Percentiles rank a stretch among this genome's conserved stretches.
phyloP scores from a whole-genome alignment of 2,113 vertebrate genomes.

The Butorides virescens region DNA sequence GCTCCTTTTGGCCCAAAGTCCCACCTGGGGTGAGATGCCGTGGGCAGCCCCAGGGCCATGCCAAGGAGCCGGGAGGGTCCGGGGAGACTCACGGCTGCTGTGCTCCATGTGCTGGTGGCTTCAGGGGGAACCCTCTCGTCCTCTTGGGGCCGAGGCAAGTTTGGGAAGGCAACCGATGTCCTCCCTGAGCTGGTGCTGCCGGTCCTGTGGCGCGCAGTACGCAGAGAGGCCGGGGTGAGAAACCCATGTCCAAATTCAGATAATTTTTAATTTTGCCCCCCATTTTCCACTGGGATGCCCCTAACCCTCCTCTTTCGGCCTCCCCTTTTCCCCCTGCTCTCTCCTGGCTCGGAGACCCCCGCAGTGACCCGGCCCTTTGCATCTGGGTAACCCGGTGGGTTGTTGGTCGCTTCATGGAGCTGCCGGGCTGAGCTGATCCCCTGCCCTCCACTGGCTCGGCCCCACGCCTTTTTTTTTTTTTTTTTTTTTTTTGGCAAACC shows the following conservation, averaged over 20 bases:
- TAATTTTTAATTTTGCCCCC: no score
- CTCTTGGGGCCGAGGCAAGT: background rate
- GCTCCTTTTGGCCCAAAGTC: background rate
- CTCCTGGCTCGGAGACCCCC: background rate
- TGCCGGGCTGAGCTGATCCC: background rate
- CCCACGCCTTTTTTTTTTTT: background rate
- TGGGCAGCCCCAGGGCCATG: background rate
- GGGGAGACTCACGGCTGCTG: background rate
- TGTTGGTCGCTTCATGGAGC: background rate
- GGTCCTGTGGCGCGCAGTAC: fast-evolving
- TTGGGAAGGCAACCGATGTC: background rate
- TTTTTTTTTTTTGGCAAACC: background rate
- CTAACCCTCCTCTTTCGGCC: background rate
- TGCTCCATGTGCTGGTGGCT: fast-evolving
- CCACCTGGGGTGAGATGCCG: background rate
- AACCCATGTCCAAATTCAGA: background rate
- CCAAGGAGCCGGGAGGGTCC: background rate
- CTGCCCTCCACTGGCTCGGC: background rate
- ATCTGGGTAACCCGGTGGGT: background rate
- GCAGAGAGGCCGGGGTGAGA: background rate
- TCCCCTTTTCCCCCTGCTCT: no score
- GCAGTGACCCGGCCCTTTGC: background rate
- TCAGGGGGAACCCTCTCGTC: fast-evolving
- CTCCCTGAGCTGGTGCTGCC: background rate
- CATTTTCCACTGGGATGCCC: background rate